Base-by-base conservation (phyloP, 2,888 invertebrate genomes). In the Drosophila histrio region DNA sequence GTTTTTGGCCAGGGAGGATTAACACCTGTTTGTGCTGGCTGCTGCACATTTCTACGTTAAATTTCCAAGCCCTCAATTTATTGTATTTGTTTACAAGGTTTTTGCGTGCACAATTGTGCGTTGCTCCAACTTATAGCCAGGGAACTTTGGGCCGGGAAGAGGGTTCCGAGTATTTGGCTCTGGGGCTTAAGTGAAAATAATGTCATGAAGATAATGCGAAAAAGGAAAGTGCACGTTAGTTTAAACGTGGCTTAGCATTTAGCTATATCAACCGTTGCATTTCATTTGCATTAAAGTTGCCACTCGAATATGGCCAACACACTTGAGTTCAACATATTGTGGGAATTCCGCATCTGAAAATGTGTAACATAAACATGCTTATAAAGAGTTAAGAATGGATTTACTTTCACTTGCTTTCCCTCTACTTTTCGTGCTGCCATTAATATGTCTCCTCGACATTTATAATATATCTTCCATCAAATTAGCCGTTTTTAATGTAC, bases 31-130 rank as follows among this genome's bases (percentile, higher is more conserved):
- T 78, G 81, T 81, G 72, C 65, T 72, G 54, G 70, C 57, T 62
- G 72, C 54, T 61, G 71, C 56, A 60, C 78, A 75, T 68, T 77
- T 77, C 65, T 43, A 69, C 78, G 69, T 72, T 69, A 59, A 72
- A 76, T 62, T 76, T 65, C 32, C 81, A 82, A 82, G 86, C 83
- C 77, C 70, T 54, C 63, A 85, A 82, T 82, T 82, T 82, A 82
- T 82, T 82, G 80, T 85, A 76, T 85, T 82, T 82, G 82, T 85
- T 85, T 82, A 83, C 83, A 82, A 79, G 82, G 83, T 85, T 82
- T 85, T 78, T 82, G 80, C 86, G 80, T 85, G 85, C 72, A 77
- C 72, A 82, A 82, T 75, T 67, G 79, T 72, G 76, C 64, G 74
- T 81, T 28, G 52, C 34, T 39, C 52, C 75, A 65, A 75, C 77